Conservation (phyloP, 2,888 invertebrate genomes). For the Sturmia bella region DNA sequence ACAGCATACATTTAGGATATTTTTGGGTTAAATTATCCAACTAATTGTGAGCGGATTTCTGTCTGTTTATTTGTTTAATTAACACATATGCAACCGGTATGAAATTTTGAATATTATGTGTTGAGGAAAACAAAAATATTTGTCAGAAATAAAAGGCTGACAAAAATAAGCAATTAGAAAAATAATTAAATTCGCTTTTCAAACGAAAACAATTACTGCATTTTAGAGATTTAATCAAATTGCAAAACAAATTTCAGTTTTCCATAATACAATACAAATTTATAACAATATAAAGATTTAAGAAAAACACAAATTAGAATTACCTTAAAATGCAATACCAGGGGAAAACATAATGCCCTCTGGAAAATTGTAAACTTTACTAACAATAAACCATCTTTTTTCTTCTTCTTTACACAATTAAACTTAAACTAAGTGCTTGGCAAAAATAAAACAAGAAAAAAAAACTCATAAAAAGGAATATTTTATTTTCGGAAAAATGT, state of each 20-base stretch:
- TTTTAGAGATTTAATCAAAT: too few species aligned
- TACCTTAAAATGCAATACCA: background rate
- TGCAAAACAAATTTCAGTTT: too few species aligned
- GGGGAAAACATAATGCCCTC: constrained; percentile 1
- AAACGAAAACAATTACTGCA: too few species aligned
- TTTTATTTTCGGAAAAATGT: constrained; percentile 31
- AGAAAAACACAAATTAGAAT: too few species aligned
- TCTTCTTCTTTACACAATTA: constrained; percentile 25
- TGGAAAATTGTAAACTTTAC: background rate
- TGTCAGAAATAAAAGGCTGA: too few species aligned
- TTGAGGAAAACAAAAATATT: too few species aligned
- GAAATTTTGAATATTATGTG: background rate
- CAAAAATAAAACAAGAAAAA: background rate
- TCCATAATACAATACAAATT: too few species aligned
- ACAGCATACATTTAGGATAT: constrained; percentile 43
- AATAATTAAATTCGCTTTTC: too few species aligned
- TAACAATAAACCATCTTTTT: background rate
- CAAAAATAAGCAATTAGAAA: too few species aligned
- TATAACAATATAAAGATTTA: too few species aligned
- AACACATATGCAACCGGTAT: constrained; percentile 12
- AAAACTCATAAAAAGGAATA: constrained; percentile 8
- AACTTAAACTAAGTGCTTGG: background rate
- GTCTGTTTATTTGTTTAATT: constrained; percentile 25
- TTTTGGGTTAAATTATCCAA: background rate
- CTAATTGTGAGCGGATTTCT: background rate